Evolutionary conservation across 1,140 invertebrate species (phyloP).

Genomic region (Magallana gigas): DNA sequence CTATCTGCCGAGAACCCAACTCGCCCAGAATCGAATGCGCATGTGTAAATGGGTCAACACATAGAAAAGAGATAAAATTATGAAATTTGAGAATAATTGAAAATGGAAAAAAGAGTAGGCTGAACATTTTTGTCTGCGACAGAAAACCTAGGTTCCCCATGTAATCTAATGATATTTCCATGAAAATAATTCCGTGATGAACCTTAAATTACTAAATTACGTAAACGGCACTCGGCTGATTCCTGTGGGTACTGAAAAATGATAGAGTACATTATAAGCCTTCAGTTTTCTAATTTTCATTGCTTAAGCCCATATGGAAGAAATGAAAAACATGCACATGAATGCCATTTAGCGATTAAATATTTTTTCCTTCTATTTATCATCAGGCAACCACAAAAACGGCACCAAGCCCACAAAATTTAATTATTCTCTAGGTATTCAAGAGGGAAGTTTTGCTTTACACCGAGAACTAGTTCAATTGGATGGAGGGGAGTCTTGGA

Average conservation of each 20-base stretch:
- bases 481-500: background rate
- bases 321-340: too few relatives aligned
- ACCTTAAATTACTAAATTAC: background rate
- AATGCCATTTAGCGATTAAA: too few relatives aligned
- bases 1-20: too few relatives aligned
- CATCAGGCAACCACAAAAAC: too few relatives aligned
- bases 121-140: background rate
- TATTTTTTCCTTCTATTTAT: too few relatives aligned
- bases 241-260: background rate
- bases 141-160: background rate
- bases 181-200: background rate
- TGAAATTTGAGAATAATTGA: slow-evolving; percentile 25
- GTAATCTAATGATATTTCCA: slow-evolving; percentile 19
- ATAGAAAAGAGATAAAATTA: background rate
- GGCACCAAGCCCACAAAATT: too few relatives aligned
- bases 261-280: too few relatives aligned
- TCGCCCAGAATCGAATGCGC: background rate
- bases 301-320: too few relatives aligned
- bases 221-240: background rate
- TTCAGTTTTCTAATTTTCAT: too few relatives aligned
- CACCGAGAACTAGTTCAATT: too few relatives aligned
- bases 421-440: too few relatives aligned
- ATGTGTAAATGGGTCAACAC: background rate
- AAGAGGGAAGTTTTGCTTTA: too few relatives aligned
- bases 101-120: slow-evolving; percentile 4